A percentile compares a stretch with the other conserved stretches of the same genome.
These are phyloP conservation scores for Troilus luridus DNA, from an alignment of 2,888 invertebrate genomes.

Conservation along the genomic window DNA sequence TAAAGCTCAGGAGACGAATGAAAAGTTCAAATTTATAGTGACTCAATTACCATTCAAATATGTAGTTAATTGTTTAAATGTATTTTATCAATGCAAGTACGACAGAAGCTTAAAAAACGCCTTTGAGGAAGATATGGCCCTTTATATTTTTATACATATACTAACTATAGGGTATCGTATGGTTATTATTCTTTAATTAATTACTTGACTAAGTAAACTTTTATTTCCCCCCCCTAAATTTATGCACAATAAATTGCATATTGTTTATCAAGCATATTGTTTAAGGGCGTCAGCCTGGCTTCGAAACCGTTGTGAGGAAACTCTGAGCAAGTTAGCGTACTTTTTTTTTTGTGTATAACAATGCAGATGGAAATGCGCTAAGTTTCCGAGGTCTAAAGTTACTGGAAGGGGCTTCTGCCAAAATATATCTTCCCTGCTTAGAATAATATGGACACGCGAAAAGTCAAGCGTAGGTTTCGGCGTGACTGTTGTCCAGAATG, in stretches of 20 bases:
- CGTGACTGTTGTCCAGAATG: neutral
- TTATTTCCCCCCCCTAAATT: too few species aligned
- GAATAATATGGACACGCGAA: neutral
- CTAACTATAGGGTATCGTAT: too few species aligned
- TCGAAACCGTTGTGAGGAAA: neutral
- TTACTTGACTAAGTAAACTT: neutral
- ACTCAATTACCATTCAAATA: too few species aligned
- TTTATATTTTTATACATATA: too few species aligned
- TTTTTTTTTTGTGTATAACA: neutral
- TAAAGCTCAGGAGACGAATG: too few species aligned
- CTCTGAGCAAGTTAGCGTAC: neutral
- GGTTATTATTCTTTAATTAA: neutral
- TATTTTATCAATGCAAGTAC: too few species aligned
- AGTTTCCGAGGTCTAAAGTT: neutral
- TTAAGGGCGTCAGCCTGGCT: neutral
- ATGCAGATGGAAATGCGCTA: constrained; percentile 36
- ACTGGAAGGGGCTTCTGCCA: neutral
- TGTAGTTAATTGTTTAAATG: too few species aligned
- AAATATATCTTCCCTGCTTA: neutral
- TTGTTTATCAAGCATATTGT: too few species aligned
- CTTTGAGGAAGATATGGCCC: too few species aligned
- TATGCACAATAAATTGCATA: too few species aligned
- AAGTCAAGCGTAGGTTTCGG: neutral
- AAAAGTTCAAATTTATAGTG: too few species aligned
- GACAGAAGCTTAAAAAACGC: too few species aligned